Conservation (phyloP, 1,140 invertebrate genomes). For the Hesperophylax magnus region DNA sequence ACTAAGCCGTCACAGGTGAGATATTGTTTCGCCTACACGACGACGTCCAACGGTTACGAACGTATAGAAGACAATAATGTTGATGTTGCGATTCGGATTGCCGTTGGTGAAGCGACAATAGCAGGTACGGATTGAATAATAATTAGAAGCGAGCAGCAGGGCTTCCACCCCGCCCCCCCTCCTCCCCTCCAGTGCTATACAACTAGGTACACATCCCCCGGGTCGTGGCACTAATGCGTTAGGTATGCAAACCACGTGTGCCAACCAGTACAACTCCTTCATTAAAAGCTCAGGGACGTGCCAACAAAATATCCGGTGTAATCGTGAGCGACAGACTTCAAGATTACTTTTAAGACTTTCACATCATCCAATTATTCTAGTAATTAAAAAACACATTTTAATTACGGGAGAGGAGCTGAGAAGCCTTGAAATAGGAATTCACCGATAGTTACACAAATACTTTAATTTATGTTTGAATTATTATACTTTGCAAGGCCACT, state of each 20-base stretch:
- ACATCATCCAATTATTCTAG: neutral
- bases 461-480: too few relatives aligned
- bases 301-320: constrained; percentile 30
- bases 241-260: constrained; percentile 34
- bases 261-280: neutral
- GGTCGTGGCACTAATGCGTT: neutral
- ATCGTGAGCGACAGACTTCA: neutral
- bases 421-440: neutral
- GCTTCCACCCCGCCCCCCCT: constrained; percentile 2
- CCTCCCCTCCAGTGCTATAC: neutral
- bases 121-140: constrained; percentile 68
- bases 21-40: neutral
- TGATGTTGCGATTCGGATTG: constrained; percentile 33
- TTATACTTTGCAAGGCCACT: too few relatives aligned
- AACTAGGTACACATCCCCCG: neutral
- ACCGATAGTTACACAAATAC: too few relatives aligned
- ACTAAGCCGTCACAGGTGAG: neutral
- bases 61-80: constrained; percentile 19
- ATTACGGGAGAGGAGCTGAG: neutral
- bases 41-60: constrained; percentile 16
- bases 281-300: constrained; percentile 27
- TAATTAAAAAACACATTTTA: neutral
- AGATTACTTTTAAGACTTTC: neutral
- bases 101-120: constrained; percentile 29
- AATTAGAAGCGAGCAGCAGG: constrained; percentile 56